Base-by-base conservation (phyloP, 2,113 vertebrate species). In the Epinephelus fuscoguttatus region DNA sequence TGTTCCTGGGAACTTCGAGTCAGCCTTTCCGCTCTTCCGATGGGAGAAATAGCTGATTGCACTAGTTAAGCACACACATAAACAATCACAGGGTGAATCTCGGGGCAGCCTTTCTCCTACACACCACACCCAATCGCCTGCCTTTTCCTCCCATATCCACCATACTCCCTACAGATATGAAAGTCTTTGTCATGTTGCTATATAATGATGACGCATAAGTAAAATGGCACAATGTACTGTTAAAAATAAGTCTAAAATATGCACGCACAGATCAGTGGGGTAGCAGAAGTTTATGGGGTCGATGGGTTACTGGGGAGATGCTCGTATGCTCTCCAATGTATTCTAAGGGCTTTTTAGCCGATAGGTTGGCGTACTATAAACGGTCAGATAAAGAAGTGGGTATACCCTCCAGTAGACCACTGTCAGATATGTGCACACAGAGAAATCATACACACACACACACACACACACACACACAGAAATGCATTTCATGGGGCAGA, bases 41-140 rank as follows among this genome's bases (percentile, higher is more conserved):
- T 81, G 76, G 78, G 61, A 78, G 82, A 91, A 84, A 86, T 80
- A 72, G 70, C 86, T 89, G 85, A 86, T 88, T 80, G 85, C n/a
- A n/a, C 61, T 67, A 50, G 69, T 86, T 91, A 89, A 83, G 64
- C 40, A 70, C 52, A 53, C 52, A 53, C 21, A n/a, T 56, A 80
- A 4, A 80, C 40, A 78, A 42, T 66, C 61, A 42, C 47, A 25
- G 53, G 78, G 75, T 82, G 71, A 84, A 78, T 70, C 70, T 73
- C 15, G 4, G 70, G 75, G 64, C 66, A 87, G 25, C 59, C 56
- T 69, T 42, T 82, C 67, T 83, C 40, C 37, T 49, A 30, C 10
- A 71, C 25, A 25, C 62, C 61, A 30, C 61, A 47, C 42, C 59
- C 67, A 55, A 55, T 80, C 42, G 57, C 45, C 66, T 71, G 66